Evolutionary conservation across 2,113 vertebrate species (phyloP), one percentile per base, ranked within the genome.

Genomic region (Cynocephalus volans): DNA sequence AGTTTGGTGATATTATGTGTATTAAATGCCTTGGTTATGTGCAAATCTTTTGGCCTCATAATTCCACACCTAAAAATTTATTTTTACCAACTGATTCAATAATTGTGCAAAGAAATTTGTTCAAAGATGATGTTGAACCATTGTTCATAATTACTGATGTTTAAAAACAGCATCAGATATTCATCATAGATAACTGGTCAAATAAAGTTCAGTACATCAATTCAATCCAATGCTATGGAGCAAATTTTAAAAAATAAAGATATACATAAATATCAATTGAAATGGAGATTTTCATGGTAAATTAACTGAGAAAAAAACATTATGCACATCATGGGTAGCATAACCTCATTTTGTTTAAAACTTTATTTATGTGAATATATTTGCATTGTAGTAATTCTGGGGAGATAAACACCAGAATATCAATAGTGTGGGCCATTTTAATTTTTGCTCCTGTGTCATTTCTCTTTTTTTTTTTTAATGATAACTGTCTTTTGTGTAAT

Each of bases 101-200:
- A 79, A 36, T 62, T 77, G 8, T 90, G 14, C 18, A 60, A 64
- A 82, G 1, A 3, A 82, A 93, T 89, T 76, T 69, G 33, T 69
- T 85, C 12, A 75, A 70, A 90, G 50, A 65, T 93, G 17, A 87
- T 76, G 90, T 82, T 82, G 26, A 82, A 79, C 48, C 45, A 80
- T 17, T 92, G 23, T 76, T 82, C 26, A 76, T 62, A 76, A 45
- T 76, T 70, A 64, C 19, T 18, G n/a, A 4, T 70, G 6, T 89
- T 89, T 89, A 65, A 94, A 88, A 70, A 54, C 2, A 82, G 9
- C 23, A 50, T 75, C 52, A 69, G 41, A 21, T 69, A 62, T 60
- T 24, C 64, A 62, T 92, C 58, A 65, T n/a, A 87, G 56, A 73
- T 58, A 85, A 82, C 8, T 90, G 36, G 24, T 60, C 82, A 58